Evolutionary conservation across 2,113 vertebrate species (phyloP), one percentile per base, ranked within the genome.

Genomic region (Calonectris borealis): DNA sequence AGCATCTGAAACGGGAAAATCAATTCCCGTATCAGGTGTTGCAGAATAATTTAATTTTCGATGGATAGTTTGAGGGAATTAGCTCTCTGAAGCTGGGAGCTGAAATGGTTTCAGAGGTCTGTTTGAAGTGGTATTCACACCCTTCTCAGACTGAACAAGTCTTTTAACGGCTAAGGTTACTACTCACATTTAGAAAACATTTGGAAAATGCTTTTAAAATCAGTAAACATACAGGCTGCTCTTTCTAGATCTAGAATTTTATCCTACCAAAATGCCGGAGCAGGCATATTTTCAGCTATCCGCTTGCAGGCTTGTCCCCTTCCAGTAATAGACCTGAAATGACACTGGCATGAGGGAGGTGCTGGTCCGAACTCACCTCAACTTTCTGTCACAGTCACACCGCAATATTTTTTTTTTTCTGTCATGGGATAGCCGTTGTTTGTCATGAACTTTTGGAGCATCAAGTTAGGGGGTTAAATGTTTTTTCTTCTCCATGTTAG

Each of bases 81-180:
- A 58, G 60, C 65, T 34, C 54, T 24, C 31, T 17, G 57, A 29
- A 78, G 27, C 76, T 11, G 6, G 79, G 86, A 84, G 86, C 83
- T 64, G 86, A 44, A 55, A 60, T 49, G 84, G 17, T 64, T 91
- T 51, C 86, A 62, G 83, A 80, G 86, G 49, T 64, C 61, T 64
- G 36, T 82, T 71, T 93, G 95, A 93, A 94, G 94, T 85, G 94
- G 44, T 61, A 22, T 60, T 91, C 73, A 60, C 91, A 68, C 62
- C 87, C 77, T 86, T 58, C 69, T 55, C 2, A 0, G 64, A 1
- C 54, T 94, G 94, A 94, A 95, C 91, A 87, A 84, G 79, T 14
- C 90, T 90, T 94, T 96, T 82, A 87, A 87, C 4, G 31, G 78
- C 73, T 79, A 17, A 2, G 44, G 82, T 95, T 96, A 83, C 87